These are phyloP conservation scores for Tridacna gigas DNA, from an alignment of 2,888 invertebrate species.

Conservation along the genomic window DNA sequence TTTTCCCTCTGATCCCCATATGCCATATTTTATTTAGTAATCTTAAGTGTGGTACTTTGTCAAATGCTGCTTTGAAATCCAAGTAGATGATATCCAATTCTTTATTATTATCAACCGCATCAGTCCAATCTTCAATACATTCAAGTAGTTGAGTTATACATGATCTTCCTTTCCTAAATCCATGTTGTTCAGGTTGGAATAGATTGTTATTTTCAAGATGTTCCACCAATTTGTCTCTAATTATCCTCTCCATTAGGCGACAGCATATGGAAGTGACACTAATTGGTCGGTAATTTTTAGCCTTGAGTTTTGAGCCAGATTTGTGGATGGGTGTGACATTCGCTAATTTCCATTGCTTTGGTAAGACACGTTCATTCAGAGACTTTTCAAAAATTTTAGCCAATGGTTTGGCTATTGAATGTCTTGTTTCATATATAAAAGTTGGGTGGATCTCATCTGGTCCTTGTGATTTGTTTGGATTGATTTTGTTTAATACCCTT, in stretches of 20 bases:
- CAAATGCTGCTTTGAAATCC: constrained; percentile 43
- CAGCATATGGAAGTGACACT: constrained; percentile 32
- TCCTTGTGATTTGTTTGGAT: background rate
- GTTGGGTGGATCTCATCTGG: constrained; percentile 26
- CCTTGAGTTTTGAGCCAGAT: constrained; percentile 14
- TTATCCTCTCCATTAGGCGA: constrained; percentile 19
- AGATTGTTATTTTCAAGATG: constrained; percentile 19
- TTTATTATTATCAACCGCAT: background rate
- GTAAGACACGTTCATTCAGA: constrained; percentile 6
- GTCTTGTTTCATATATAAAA: constrained; percentile 6
- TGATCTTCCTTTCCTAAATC: constrained; percentile 25
- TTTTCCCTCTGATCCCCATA: constrained; percentile 25
- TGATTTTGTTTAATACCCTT: constrained; percentile 1
- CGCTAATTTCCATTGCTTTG: constrained; percentile 33
- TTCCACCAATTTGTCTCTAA: constrained; percentile 4
- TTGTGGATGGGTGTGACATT: constrained; percentile 21
- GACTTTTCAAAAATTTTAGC: constrained; percentile 18
- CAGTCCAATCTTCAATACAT: constrained; percentile 21
- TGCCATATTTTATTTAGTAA: constrained; percentile 32
- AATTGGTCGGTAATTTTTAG: constrained; percentile 29
- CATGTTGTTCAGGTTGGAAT: constrained; percentile 11
- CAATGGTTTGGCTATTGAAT: background rate
- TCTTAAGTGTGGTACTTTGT: constrained; percentile 38
- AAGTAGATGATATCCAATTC: constrained; percentile 32
- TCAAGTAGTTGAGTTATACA: constrained; percentile 24